phyloP scores from a whole-genome alignment of 1,140 invertebrate species.

The Dreissena rostriformis region DNA sequence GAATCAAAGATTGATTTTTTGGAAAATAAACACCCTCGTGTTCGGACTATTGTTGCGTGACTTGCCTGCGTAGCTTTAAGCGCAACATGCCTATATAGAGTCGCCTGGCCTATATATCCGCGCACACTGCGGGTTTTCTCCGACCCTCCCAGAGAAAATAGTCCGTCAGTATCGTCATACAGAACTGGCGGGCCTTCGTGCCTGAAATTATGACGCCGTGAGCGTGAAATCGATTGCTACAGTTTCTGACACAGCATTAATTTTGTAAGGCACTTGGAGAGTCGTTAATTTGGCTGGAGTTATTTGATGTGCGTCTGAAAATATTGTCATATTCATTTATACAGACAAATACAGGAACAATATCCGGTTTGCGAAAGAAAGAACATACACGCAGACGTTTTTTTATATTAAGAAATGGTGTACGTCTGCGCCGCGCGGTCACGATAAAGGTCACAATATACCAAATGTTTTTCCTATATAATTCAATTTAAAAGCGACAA shows the following conservation, averaged over 20 bases:
- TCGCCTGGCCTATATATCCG: constrained; percentile 70
- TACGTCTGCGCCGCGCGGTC: too few species aligned
- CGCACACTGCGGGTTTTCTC: constrained; percentile 64
- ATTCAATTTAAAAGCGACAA: too few species aligned
- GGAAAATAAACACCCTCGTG: too few species aligned
- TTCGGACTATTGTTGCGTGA: too few species aligned
- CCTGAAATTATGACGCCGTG: constrained; percentile 16
- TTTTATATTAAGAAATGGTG: too few species aligned
- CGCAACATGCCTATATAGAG: constrained; percentile 59
- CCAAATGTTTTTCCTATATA: too few species aligned
- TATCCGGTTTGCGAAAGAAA: too few species aligned
- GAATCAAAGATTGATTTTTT: too few species aligned
- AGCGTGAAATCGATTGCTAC: neutral
- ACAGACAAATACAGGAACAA: too few species aligned
- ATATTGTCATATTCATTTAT: too few species aligned
- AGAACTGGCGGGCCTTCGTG: constrained; percentile 9
- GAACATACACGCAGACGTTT: too few species aligned
- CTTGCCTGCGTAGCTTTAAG: constrained; percentile 4
- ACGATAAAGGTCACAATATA: too few species aligned
- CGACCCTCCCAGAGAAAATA: constrained; percentile 66
- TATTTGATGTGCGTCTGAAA: neutral
- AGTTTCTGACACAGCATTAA: neutral
- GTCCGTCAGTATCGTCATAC: constrained; percentile 65
- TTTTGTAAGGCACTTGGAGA: neutral
- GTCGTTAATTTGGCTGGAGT: neutral